Base-by-base conservation (phyloP, 1,140 invertebrate species). In the Apocrypta bakeri region DNA sequence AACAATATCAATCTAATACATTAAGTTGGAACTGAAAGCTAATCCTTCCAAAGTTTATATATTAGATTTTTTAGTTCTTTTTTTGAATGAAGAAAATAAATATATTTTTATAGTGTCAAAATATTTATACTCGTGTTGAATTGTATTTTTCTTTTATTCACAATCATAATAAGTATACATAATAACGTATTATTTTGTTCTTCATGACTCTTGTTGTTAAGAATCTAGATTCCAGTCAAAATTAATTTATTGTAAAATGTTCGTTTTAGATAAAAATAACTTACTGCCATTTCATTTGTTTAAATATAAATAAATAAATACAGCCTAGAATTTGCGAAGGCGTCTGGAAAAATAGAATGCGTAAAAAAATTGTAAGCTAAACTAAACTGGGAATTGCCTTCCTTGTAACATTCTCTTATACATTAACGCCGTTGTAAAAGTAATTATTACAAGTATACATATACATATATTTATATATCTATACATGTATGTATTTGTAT, bases 361-460 rank as follows among this genome's bases (percentile, higher is more conserved):
- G 75, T 11, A 17, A 40, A 79, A 79, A 8, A 48, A 69, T 25
- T 33, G 24, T 2, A 24, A 25, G 48, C 17, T 72, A 73, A 21
- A 40, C 3, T n/a, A 61, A 79, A 73, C 37, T 27, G n/a, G 71
- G 79, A 85, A 86, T 85, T 88, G 87, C 88, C 86, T 87, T 88
- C 84, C 83, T 86, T 85, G 83, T 85, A 88, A 87, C 82, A 80
- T 83, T 82, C 8, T 78, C 66, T 78, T 78, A 83, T 68, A 83
- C n/a, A 74, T 74, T 83, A 75, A 79, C 40, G 78, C n/a, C 64
- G 25, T 37, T 25, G 79, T 64, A 66, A 9, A 63, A 82, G 12
- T 61, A 61, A 71, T 77, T 37, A 61, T 48, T 78, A 61, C 42
- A 86, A 85, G 85, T 83, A 87, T 82, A 85, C 17, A 37, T 17